A percentile compares a stretch with the other conserved stretches of the same genome.
Conservation (phyloP, 2,888 invertebrate species). For the Meteorus colon region DNA sequence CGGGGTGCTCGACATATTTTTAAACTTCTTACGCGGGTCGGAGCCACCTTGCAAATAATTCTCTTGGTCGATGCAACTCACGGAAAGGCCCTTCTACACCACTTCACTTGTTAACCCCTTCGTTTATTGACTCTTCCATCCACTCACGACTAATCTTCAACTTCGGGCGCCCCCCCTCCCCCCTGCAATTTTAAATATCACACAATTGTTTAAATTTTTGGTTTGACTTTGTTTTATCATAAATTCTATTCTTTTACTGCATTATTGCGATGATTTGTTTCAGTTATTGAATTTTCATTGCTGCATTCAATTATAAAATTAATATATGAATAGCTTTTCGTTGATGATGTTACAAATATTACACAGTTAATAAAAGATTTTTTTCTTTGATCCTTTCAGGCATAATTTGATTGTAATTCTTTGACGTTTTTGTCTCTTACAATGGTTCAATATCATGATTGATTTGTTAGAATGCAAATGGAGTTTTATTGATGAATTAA, state of each 20-base stretch:
- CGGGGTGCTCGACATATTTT: slow-evolving; percentile 69
- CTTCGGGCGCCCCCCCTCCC: background rate
- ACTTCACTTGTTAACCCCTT: slow-evolving; percentile 44
- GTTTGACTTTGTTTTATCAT: background rate
- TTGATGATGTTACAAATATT: too few relatives aligned
- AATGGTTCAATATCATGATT: too few relatives aligned
- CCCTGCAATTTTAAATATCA: slow-evolving; percentile 21
- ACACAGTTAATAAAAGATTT: too few relatives aligned
- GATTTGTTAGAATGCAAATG: too few relatives aligned
- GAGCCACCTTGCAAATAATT: slow-evolving; percentile 64
- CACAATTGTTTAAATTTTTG: background rate
- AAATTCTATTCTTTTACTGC: background rate
- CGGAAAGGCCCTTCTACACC: slow-evolving; percentile 5
- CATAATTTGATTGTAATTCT: too few relatives aligned
- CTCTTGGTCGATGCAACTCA: background rate
- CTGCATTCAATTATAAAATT: too few relatives aligned
- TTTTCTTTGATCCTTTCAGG: too few relatives aligned
- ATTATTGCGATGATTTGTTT: too few relatives aligned
- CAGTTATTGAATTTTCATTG: too few relatives aligned
- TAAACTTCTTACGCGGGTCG: slow-evolving; percentile 53
- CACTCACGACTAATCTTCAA: slow-evolving; percentile 48
- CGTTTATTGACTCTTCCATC: slow-evolving; percentile 58
- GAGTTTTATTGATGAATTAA: too few relatives aligned
- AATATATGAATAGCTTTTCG: too few relatives aligned
- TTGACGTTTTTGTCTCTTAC: too few relatives aligned